These are phyloP conservation scores for Halotydeus destructor DNA, from an alignment of 1,140 invertebrate genomes.

Conservation along the genomic window DNA sequence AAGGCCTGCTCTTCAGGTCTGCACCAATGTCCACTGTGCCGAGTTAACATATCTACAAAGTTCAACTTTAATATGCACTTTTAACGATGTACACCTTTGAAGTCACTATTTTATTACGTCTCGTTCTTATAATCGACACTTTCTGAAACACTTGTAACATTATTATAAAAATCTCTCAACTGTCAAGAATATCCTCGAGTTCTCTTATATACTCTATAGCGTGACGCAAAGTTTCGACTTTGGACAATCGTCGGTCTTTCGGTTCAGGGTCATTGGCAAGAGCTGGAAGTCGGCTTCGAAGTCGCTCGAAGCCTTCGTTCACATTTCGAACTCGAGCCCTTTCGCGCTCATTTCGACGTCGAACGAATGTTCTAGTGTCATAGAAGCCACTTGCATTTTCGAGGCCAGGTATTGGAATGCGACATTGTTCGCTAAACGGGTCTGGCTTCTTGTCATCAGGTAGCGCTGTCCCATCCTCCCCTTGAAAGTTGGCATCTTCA, in stretches of 20 bases:
- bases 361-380: constrained; percentile 16
- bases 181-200: constrained; percentile 24
- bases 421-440: constrained; percentile 24
- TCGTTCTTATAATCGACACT: no score
- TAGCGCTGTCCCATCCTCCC: no score
- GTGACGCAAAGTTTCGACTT: constrained; percentile 28
- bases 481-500: no score
- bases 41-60: no score
- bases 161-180: no score
- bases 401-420: constrained; percentile 22
- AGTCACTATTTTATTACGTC: no score
- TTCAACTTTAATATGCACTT: no score
- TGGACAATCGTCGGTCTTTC: constrained; percentile 28
- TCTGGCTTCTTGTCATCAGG: no score
- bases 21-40: no score
- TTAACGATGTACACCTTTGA: no score
- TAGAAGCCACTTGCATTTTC: neutral
- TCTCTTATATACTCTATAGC: constrained; percentile 29
- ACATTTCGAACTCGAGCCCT: constrained; percentile 46
- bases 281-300: constrained; percentile 46
- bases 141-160: no score
- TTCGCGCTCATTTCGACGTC: constrained; percentile 27
- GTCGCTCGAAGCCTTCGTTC: constrained; percentile 53
- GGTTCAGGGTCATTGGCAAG: constrained; percentile 2
- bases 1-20: no score